A percentile compares a stretch with the other conserved stretches of the same genome.
Evolutionary conservation across 2,113 vertebrate genomes (phyloP).

Genomic region (Tupaia tana): DNA sequence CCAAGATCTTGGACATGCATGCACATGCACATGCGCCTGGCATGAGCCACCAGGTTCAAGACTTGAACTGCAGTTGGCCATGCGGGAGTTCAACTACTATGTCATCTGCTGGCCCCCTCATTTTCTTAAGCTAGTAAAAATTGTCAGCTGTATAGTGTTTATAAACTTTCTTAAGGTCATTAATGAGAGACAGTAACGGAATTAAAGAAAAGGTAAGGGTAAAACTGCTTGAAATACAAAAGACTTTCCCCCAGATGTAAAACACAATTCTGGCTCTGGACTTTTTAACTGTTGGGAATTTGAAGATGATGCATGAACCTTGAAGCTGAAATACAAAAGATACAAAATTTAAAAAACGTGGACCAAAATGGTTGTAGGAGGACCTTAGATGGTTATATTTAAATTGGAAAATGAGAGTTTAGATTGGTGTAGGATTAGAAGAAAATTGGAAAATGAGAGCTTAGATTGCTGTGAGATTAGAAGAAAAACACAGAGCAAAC

Average conservation of each 20-base stretch:
- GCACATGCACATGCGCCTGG: no score
- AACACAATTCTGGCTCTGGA: not conserved
- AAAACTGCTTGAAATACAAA: not conserved
- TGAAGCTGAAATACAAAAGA: not conserved
- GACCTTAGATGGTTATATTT: not conserved
- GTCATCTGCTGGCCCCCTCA: not conserved
- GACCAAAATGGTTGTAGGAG: not conserved
- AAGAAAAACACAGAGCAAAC: not conserved
- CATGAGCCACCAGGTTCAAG: no score
- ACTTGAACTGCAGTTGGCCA: no score
- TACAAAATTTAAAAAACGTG: not conserved
- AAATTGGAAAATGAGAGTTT: conserved; percentile 18
- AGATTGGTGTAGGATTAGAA: no score
- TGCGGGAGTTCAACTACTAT: no score
- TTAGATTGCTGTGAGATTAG: not conserved
- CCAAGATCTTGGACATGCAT: no score
- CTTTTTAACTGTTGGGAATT: not conserved
- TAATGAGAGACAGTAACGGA: not conserved
- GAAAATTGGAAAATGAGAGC: not conserved
- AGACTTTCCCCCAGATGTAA: not conserved
- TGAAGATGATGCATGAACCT: not conserved
- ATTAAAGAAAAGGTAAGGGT: not conserved
- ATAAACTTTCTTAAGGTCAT: not conserved
- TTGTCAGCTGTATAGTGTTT: not conserved
- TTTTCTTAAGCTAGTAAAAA: conserved; percentile 26